A percentile compares a stretch with the other conserved stretches of the same genome.
These are phyloP conservation scores for Saccostrea echinata DNA, from an alignment of 1,140 invertebrate species.

Conservation along the genomic window DNA sequence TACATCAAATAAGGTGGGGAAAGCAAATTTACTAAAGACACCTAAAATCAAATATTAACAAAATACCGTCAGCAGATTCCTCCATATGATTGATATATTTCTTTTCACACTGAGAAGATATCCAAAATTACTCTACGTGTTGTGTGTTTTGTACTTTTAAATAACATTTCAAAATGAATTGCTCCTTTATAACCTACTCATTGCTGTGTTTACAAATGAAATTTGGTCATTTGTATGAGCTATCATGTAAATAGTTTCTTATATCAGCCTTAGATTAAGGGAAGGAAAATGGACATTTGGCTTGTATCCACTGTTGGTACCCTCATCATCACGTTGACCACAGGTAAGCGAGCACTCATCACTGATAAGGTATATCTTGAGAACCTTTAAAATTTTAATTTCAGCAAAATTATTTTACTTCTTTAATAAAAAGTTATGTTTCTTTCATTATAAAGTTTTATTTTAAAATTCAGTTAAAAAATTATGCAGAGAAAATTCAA, in stretches of 20 bases:
- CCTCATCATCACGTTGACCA: not conserved
- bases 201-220: not conserved
- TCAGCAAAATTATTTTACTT: not conserved
- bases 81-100: not conserved
- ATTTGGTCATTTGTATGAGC: not conserved
- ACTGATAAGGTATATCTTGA: not conserved
- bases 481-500: too few relatives aligned
- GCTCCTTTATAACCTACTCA: not conserved
- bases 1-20: constrained; percentile 6
- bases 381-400: not conserved
- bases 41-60: constrained; percentile 17
- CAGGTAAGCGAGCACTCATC: not conserved
- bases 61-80: not conserved
- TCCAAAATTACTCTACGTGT: not conserved
- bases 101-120: not conserved
- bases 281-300: not conserved
- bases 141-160: not conserved
- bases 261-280: not conserved
- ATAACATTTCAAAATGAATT: not conserved
- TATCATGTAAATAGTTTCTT: not conserved
- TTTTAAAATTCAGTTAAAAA: too few relatives aligned
- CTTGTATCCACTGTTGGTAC: not conserved
- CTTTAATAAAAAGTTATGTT: too few relatives aligned
- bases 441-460: too few relatives aligned
- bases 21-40: constrained; percentile 12